A percentile compares a stretch with the other conserved stretches of the same genome.
Evolutionary conservation across 1,140 invertebrate genomes (phyloP).

Genomic region (Diabrotica virgifera): DNA sequence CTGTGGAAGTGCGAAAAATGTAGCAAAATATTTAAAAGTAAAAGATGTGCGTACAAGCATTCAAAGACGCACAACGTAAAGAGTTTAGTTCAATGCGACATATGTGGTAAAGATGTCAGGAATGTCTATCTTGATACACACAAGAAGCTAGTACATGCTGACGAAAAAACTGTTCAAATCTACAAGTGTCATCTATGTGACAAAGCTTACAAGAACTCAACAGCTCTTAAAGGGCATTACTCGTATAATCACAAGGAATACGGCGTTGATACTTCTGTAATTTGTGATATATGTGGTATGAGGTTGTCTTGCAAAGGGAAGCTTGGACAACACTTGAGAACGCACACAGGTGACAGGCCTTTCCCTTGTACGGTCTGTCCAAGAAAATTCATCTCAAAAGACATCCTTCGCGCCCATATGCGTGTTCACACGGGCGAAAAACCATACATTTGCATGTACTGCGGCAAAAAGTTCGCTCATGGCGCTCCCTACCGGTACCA

Average conservation of each 20-base stretch:
- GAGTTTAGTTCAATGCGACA: slow-evolving; percentile 49
- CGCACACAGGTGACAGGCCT: slow-evolving; percentile 14
- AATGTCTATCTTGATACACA: slow-evolving; percentile 41
- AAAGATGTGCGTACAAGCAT: slow-evolving; percentile 44
- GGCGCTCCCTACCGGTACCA: slow-evolving; percentile 33
- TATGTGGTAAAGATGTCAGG: slow-evolving; percentile 54
- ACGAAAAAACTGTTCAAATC: slow-evolving; percentile 10
- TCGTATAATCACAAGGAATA: slow-evolving; percentile 35
- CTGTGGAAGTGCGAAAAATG: slow-evolving; percentile 53
- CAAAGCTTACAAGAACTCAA: slow-evolving; percentile 37
- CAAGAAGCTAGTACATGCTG: slow-evolving; percentile 22
- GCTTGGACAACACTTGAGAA: slow-evolving; percentile 52
- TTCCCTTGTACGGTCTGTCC: slow-evolving; percentile 26
- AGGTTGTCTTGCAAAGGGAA: slow-evolving; percentile 67
- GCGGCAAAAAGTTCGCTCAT: slow-evolving; percentile 56
- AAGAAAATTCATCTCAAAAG: slow-evolving; percentile 18
- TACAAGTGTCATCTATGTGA: slow-evolving; percentile 28
- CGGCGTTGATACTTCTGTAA: slow-evolving; percentile 34
- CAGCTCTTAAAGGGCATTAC: slow-evolving; percentile 38
- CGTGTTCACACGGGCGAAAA: slow-evolving; percentile 71
- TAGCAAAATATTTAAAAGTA: slow-evolving; percentile 48
- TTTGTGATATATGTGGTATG: slow-evolving; percentile 74
- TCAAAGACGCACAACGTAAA: slow-evolving; percentile 35
- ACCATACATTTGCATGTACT: slow-evolving; percentile 67
- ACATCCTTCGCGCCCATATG: slow-evolving; percentile 57